These are phyloP conservation scores for Troides oblongomaculatus DNA, from an alignment of 2,888 invertebrate genomes.

Conservation along the genomic window DNA sequence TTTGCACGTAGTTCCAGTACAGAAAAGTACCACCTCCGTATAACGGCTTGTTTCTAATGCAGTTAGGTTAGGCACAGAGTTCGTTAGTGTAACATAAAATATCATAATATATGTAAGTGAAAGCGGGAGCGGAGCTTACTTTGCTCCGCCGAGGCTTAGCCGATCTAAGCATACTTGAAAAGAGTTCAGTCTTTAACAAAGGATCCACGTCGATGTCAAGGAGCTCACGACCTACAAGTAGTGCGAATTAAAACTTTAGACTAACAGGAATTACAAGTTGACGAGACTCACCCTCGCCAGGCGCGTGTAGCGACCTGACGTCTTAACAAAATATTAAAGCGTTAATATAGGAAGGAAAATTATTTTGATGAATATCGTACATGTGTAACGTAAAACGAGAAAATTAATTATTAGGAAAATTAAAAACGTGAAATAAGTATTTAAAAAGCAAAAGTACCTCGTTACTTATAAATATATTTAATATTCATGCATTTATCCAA, in stretches of 20 bases:
- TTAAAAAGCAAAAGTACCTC: too few relatives aligned
- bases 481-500: neutral
- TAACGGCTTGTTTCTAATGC: slow-evolving; percentile 41
- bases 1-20: neutral
- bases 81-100: slow-evolving; percentile 64
- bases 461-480: neutral
- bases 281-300: slow-evolving; percentile 19
- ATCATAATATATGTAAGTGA: slow-evolving; percentile 46
- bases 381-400: neutral
- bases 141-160: slow-evolving; percentile 43
- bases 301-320: slow-evolving; percentile 9
- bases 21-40: slow-evolving; percentile 34
- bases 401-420: neutral
- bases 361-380: neutral
- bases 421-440: too few relatives aligned
- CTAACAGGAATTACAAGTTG: slow-evolving; percentile 75
- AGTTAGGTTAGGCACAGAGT: slow-evolving; percentile 41
- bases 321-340: slow-evolving; percentile 20
- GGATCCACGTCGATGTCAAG: slow-evolving; percentile 49
- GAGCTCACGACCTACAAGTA: slow-evolving; percentile 65
- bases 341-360: neutral
- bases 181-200: slow-evolving; percentile 58
- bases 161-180: slow-evolving; percentile 55
- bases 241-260: slow-evolving; percentile 83
- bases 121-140: slow-evolving; percentile 27